Evolutionary conservation across 2,113 vertebrate species (phyloP).

Genomic region (Cranoglanis bouderius): DNA sequence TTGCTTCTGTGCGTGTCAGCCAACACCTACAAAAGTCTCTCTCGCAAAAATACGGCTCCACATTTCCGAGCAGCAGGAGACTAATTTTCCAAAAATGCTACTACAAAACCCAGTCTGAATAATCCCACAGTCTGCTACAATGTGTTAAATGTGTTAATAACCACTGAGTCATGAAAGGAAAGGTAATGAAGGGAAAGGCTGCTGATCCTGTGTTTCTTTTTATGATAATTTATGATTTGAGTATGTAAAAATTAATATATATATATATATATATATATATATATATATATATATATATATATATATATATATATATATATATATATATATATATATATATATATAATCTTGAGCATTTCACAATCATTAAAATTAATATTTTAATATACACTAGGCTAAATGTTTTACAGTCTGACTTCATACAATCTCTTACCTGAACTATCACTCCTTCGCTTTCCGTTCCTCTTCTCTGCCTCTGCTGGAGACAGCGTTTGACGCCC

Average conservation of each 20-base stretch:
- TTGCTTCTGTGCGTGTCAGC: slow-evolving; percentile 55
- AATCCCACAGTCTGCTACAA: slow-evolving; percentile 20
- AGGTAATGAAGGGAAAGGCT: not conserved
- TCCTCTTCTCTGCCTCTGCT: slow-evolving; percentile 90
- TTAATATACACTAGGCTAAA: too few species aligned
- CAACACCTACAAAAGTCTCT: slow-evolving; percentile 64
- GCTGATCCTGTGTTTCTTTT: not conserved
- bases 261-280: not conserved
- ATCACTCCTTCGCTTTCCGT: slow-evolving; percentile 91
- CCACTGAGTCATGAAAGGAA: slow-evolving; percentile 5
- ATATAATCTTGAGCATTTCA: not conserved
- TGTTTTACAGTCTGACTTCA: not conserved
- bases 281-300: too few species aligned
- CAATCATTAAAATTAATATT: not conserved
- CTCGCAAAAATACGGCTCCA: slow-evolving; percentile 39
- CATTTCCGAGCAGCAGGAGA: slow-evolving; percentile 41
- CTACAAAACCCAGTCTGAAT: slow-evolving; percentile 23
- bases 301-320: too few species aligned
- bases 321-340: not conserved
- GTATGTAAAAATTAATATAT: not conserved
- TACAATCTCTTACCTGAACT: slow-evolving; percentile 85
- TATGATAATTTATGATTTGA: not conserved
- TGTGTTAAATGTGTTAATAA: slow-evolving; percentile 2
- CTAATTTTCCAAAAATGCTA: slow-evolving; percentile 46
- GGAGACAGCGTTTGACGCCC: slow-evolving; percentile 91